Evolutionary conservation across 37 sponge, comb jelly and placozoan genomes (phyloP).

Genomic region (Amphimedon queenslandica): DNA sequence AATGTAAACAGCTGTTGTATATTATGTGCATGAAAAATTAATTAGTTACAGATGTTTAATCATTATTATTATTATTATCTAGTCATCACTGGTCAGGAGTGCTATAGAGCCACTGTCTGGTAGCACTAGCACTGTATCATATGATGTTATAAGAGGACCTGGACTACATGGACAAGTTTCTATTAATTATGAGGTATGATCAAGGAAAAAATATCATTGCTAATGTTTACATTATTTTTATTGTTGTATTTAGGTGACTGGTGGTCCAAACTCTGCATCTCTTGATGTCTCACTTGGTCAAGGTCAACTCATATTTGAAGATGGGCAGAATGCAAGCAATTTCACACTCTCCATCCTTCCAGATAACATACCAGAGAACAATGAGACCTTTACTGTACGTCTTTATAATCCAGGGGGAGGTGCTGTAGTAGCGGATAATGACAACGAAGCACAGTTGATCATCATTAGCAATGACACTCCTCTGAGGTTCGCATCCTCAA

Average conservation of each 20-base stretch:
- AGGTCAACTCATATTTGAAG: slow-evolving; percentile 51
- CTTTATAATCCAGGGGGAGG: slow-evolving; percentile 60
- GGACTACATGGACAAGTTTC: slow-evolving; percentile 55
- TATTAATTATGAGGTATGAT: slow-evolving; percentile 52
- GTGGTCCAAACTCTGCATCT: slow-evolving; percentile 26
- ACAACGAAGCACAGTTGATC: slow-evolving; percentile 36
- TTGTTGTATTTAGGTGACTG: slow-evolving; percentile 11
- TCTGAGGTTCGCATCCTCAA: slow-evolving; percentile 29
- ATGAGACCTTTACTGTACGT: slow-evolving; percentile 56
- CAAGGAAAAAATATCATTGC: neutral
- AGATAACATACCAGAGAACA: slow-evolving; percentile 64
- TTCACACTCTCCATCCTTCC: slow-evolving; percentile 31
- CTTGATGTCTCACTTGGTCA: slow-evolving; percentile 38
- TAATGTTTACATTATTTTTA: neutral
- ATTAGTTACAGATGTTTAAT: neutral
- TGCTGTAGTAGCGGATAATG: slow-evolving; percentile 26
- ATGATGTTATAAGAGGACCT: slow-evolving; percentile 45
- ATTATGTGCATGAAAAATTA: too few species aligned
- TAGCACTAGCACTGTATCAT: neutral
- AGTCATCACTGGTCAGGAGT: slow-evolving; percentile 22
- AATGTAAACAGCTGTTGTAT: too few species aligned
- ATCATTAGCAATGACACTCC: slow-evolving; percentile 70
- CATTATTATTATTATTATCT: neutral
- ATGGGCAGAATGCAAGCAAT: slow-evolving; percentile 2
- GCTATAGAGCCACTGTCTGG: slow-evolving; percentile 28